Evolutionary conservation across 2,113 vertebrate genomes (phyloP).

Genomic region (Indri indri): DNA sequence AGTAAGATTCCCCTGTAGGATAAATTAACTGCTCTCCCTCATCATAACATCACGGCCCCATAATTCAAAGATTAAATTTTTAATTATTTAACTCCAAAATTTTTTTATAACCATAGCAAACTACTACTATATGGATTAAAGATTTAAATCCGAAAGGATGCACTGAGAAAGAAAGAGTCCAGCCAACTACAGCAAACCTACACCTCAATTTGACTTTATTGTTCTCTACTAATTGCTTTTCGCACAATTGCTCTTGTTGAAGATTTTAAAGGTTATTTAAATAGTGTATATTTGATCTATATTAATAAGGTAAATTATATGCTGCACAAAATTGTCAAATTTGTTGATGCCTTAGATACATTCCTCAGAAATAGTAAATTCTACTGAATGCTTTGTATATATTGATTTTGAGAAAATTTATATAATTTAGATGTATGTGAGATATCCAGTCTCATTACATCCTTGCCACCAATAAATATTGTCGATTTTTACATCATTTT

Average conservation of each 20-base stretch:
- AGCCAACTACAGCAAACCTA: neutral
- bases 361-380: neutral
- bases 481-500: neutral
- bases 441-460: neutral
- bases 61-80: neutral
- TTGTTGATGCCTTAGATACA: neutral
- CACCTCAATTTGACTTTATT: neutral
- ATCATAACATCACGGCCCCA: neutral
- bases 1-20: neutral
- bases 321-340: neutral
- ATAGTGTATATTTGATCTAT: neutral
- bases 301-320: neutral
- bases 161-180: neutral
- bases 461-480: neutral
- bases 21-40: conserved; percentile 4
- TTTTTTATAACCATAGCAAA: neutral
- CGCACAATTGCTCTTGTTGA: neutral
- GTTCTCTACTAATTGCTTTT: neutral
- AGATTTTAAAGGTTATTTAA: neutral
- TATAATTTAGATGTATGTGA: neutral
- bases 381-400: neutral
- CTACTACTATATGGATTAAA: neutral
- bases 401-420: neutral
- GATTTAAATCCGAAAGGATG: neutral
- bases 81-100: neutral